Evolutionary conservation across 2,888 invertebrate species (phyloP).

Genomic region (Dendrolimus pini): DNA sequence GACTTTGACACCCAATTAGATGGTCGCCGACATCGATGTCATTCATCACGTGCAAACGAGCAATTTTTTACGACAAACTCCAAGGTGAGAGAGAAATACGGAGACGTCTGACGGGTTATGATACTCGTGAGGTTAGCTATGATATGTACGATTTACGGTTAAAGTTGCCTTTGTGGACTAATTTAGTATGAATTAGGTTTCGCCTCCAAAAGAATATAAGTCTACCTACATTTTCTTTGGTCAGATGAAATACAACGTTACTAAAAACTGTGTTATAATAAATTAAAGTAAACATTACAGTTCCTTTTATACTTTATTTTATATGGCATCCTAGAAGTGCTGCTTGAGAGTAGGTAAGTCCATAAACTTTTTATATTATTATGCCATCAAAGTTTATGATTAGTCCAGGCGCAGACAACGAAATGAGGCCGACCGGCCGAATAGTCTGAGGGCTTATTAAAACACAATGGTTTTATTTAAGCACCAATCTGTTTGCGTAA

Average conservation of each 20-base stretch:
- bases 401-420: slow-evolving; percentile 18
- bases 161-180: slow-evolving; percentile 20
- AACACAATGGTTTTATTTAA: slow-evolving; percentile 8
- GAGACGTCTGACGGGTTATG: slow-evolving; percentile 29
- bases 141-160: slow-evolving; percentile 43
- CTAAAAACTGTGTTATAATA: too few relatives aligned
- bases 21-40: slow-evolving; percentile 42
- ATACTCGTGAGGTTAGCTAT: slow-evolving; percentile 32
- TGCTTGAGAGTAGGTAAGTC: slow-evolving; percentile 15
- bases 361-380: slow-evolving; percentile 34
- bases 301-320: slow-evolving; percentile 18
- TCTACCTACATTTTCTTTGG: too few relatives aligned
- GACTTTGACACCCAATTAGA: slow-evolving; percentile 71
- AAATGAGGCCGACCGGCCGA: slow-evolving; percentile 18
- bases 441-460: slow-evolving; percentile 20
- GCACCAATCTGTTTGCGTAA: not conserved
- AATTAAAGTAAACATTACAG: not conserved
- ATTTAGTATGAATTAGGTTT: not conserved
- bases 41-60: slow-evolving; percentile 65
- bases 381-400: slow-evolving; percentile 31
- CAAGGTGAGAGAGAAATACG: slow-evolving; percentile 29
- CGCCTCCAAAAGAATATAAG: not conserved
- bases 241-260: too few relatives aligned
- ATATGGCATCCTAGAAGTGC: slow-evolving; percentile 17
- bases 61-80: slow-evolving; percentile 36